Percentiles rank a stretch among this genome's conserved stretches.
These are phyloP conservation scores for Mastomys coucha DNA, from an alignment of 2,113 vertebrate species.

Conservation along the genomic window DNA sequence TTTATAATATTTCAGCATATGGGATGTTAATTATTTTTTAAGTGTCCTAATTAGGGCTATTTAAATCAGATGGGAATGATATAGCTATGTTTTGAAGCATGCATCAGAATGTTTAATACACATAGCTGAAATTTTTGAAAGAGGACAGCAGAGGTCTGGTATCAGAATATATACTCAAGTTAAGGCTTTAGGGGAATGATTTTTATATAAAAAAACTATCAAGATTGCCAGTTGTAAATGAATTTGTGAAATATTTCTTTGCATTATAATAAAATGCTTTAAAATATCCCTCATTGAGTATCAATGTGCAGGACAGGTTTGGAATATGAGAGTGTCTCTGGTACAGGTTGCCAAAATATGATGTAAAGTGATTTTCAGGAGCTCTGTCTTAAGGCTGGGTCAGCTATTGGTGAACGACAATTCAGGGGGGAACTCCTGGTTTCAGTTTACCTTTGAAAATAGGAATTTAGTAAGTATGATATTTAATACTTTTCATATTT, in stretches of 20 bases:
- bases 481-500: neutral
- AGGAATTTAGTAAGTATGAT: neutral
- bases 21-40: conserved; percentile 18
- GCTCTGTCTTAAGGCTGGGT: neutral
- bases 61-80: conserved; percentile 53
- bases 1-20: conserved; percentile 53
- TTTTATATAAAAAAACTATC: neutral
- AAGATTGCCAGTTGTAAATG: conserved; percentile 33
- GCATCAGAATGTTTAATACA: conserved; percentile 59
- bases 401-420: neutral
- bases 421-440: neutral
- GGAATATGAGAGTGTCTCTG: neutral
- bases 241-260: conserved; percentile 43
- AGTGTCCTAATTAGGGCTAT: conserved; percentile 56
- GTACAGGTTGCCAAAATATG: neutral
- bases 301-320: neutral
- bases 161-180: conserved; percentile 46
- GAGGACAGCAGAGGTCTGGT: conserved; percentile 23
- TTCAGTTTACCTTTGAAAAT: conserved; percentile 34
- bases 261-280: neutral
- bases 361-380: neutral
- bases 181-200: neutral
- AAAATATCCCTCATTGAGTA: conserved; percentile 24
- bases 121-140: conserved; percentile 62
- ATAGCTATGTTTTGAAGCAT: conserved; percentile 47